phyloP scores from a whole-genome alignment of 1,140 invertebrate species.

The Stratiolaelaps scimitus region DNA sequence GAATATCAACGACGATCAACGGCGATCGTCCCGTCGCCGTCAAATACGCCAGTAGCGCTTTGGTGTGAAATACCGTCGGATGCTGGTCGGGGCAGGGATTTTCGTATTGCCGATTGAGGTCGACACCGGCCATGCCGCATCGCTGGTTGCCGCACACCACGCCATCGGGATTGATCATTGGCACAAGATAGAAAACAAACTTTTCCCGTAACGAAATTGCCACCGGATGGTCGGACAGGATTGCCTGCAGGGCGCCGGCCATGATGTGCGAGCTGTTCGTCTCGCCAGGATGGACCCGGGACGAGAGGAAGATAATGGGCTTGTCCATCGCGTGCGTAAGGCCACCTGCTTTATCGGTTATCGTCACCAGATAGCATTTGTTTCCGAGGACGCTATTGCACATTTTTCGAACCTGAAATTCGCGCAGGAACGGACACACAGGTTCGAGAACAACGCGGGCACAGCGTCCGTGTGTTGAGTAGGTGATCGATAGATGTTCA shows the following conservation, averaged over 20 bases:
- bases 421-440: too few species aligned
- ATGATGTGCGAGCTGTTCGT: constrained; percentile 86
- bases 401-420: constrained; percentile 25
- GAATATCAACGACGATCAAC: constrained; percentile 52
- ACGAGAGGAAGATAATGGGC: constrained; percentile 65
- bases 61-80: constrained; percentile 68
- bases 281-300: constrained; percentile 82
- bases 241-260: constrained; percentile 71
- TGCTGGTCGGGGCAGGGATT: constrained; percentile 59
- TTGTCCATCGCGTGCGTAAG: not conserved
- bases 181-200: constrained; percentile 85
- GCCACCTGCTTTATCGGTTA: not conserved
- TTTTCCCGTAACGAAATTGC: constrained; percentile 58
- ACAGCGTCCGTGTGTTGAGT: too few species aligned
- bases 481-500: too few species aligned
- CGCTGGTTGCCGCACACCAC: constrained; percentile 76
- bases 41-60: constrained; percentile 49
- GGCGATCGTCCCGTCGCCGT: constrained; percentile 31
- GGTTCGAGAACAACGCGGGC: too few species aligned
- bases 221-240: constrained; percentile 55
- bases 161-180: constrained; percentile 84
- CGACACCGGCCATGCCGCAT: constrained; percentile 74
- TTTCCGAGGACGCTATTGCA: constrained; percentile 14
- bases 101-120: constrained; percentile 72
- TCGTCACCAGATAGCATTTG: constrained; percentile 19